phyloP scores from a whole-genome alignment of 2,797 vertebrate species.

The Tragelaphus eurycerus region DNA sequence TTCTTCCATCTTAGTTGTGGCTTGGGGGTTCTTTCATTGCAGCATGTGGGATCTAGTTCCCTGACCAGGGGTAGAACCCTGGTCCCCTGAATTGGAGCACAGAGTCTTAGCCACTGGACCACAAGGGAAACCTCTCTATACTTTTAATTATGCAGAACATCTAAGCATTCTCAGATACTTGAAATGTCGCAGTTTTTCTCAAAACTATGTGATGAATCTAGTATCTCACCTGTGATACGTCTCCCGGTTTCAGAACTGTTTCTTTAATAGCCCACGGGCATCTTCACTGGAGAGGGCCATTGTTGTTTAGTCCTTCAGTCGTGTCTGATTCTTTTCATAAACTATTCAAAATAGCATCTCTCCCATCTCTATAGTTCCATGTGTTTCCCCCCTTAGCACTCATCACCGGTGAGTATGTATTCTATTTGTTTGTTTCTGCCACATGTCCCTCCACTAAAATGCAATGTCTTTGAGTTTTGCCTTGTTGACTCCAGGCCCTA shows the following conservation, averaged over 20 bases:
- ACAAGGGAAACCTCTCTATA: neutral
- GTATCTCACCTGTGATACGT: neutral
- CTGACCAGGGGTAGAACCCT: neutral
- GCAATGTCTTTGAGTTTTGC: neutral
- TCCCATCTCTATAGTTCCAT: neutral
- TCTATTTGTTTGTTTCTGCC: neutral
- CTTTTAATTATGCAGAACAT: neutral
- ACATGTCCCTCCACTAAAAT: neutral
- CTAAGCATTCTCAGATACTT: neutral
- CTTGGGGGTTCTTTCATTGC: neutral
- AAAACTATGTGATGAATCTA: neutral
- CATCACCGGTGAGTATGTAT: neutral
- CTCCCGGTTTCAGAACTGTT: neutral
- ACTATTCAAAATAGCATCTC: neutral
- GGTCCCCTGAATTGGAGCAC: neutral
- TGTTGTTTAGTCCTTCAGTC: neutral
- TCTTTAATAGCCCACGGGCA: neutral
- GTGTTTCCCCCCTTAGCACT: fast-evolving
- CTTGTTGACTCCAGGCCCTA: neutral
- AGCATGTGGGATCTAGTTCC: neutral
- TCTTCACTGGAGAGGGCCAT: neutral
- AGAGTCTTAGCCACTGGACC: neutral
- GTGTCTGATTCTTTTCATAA: neutral
- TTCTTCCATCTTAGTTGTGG: neutral
- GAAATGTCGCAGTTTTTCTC: neutral